Base-by-base conservation (phyloP, 2,888 invertebrate species). In the Platerodrilus igneus region DNA sequence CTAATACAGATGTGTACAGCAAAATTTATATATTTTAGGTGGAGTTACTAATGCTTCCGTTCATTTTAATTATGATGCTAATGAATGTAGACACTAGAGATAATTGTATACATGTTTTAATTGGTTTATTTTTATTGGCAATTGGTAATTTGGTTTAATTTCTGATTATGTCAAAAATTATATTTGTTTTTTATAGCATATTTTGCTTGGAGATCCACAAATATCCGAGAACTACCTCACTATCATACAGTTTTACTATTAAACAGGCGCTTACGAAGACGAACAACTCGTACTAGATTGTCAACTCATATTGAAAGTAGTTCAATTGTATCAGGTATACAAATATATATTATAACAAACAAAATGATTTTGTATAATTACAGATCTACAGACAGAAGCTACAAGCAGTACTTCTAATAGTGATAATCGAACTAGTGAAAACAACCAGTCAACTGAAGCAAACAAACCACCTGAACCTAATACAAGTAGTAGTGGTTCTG, bases 21-120 rank as follows among this genome's bases (percentile, higher is more conserved):
- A n/a, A n/a, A n/a, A n/a, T n/a, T n/a, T n/a, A n/a, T n/a, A n/a
- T n/a, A n/a, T n/a, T 30, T 39, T 18, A 10, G 29, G 31, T 18
- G 30, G 19, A 18, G 21, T 26, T 20, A 26, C 33, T 30, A 28
- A 42, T 37, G 42, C 27, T 42, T 22, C 15, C 23, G 25, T 7
- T 33, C n/a, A 29, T 23, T 16, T 27, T 41, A 18, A 31, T 48
- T 60, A 76, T 62, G 58, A 86, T 86, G 85, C 71, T 83, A 53
- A 69, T 87, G 58, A 84, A 88, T 54, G 86, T 87, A 63, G 88
- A 88, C 28, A 74, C 90, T 40, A 88, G 88, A 14, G 86, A 88
- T 68, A 89, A 89, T 72, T 87, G 90, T 45, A 77, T 83, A 30
- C 77, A 86, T 59, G 82, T 79, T 58, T 74, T 87, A 59, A 72